Evolutionary conservation across 2,797 vertebrate genomes (phyloP), one percentile per base, ranked within the genome.

Genomic region (Gobionotothen gibberifrons): DNA sequence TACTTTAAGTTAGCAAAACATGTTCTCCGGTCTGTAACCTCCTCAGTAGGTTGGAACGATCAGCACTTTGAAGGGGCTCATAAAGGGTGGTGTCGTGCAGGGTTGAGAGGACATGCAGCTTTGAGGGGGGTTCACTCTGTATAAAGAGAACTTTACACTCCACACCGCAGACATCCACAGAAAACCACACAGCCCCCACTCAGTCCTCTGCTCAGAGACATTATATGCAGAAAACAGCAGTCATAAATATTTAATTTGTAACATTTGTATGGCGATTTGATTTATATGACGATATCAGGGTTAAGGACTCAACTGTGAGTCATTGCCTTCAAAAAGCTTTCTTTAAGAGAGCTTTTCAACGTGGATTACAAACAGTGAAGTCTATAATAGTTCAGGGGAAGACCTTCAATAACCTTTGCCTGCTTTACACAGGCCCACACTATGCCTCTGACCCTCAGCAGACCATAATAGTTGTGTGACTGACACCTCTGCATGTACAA

Each of bases 61-160:
- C 59, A 44, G 69, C 0, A 21, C 32, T 46, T 64, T 76, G 15
- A 29, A 46, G 4, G 8, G 53, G 59, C 44, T 72, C 69, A 68
- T 62, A 57, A 75, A 56, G 36, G 53, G 56, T 61, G 42, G 62
- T 40, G 15, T 21, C 29, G 55, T 55, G 89, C 89, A 90, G 91
- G 87, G 88, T 86, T 89, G 90, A 86, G 92, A 91, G 92, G 95
- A 94, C 22, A 36, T 36, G 84, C 86, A 92, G 90, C 84, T 92
- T 84, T 71, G 43, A 89, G 32, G 59, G 47, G 90, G 47, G 87
- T 89, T 94, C 88, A 90, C 46, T 94, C 91, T 93, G 53, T 74
- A 17, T 74, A 94, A 94, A 94, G 93, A 88, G 90, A 93, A 93
- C 85, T 83, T 91, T 91, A 87, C 84, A 80, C 76, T 76, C 83